These are phyloP conservation scores for Aleadryas rufinucha DNA, from an alignment of 2,113 vertebrate genomes.

Conservation along the genomic window DNA sequence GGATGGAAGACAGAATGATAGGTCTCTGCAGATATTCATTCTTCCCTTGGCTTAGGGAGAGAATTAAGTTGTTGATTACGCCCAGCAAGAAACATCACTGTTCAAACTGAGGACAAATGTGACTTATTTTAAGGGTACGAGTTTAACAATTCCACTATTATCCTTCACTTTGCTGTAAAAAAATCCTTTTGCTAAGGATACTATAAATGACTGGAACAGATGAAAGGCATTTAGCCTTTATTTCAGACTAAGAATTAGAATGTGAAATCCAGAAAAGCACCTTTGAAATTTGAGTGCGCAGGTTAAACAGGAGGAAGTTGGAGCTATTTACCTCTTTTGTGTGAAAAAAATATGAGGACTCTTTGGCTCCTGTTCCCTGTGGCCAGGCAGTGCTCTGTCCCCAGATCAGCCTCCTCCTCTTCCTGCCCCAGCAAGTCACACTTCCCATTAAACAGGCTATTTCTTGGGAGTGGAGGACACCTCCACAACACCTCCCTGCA, in stretches of 20 bases:
- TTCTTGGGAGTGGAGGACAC: neutral
- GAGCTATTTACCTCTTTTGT: neutral
- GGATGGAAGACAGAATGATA: constrained; percentile 56
- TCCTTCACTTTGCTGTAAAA: constrained; percentile 7
- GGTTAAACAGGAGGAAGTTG: neutral
- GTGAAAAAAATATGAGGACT: neutral
- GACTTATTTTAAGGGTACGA: constrained; percentile 28
- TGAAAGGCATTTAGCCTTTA: constrained; percentile 41
- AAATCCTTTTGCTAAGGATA: neutral
- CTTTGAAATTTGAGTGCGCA: neutral
- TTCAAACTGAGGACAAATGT: constrained; percentile 56
- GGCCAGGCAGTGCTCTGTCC: neutral
- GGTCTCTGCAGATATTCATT: constrained; percentile 44
- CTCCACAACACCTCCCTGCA: neutral
- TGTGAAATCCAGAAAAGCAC: constrained; percentile 12
- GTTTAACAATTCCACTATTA: constrained; percentile 48
- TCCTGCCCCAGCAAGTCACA: neutral
- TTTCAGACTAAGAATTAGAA: constrained; percentile 48
- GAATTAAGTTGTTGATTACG: constrained; percentile 58
- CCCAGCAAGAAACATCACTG: constrained; percentile 51
- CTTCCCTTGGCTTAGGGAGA: constrained; percentile 38
- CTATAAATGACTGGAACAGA: neutral
- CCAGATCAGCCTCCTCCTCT: neutral
- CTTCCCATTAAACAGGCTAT: neutral
- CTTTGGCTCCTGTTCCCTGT: neutral